Percentiles rank a stretch among this genome's conserved stretches.
These are phyloP conservation scores for Orthosia gothica DNA, from an alignment of 2,888 invertebrate genomes.

Conservation along the genomic window DNA sequence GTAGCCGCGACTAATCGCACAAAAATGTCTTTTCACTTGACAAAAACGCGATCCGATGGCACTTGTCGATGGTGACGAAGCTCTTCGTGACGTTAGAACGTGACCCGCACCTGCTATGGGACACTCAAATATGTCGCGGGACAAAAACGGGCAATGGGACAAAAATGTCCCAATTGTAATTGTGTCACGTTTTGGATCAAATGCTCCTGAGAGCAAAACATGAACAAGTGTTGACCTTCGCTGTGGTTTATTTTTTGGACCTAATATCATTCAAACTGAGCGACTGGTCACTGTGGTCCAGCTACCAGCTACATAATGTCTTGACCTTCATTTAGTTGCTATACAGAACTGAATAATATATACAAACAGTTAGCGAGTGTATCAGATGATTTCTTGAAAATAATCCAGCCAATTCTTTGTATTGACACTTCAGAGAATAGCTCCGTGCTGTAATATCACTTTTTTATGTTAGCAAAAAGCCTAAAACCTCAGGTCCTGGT, in stretches of 20 bases:
- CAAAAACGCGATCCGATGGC: conserved; percentile 71
- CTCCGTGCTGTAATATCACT: not conserved
- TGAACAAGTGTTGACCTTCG: conserved; percentile 50
- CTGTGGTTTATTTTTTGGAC: conserved; percentile 39
- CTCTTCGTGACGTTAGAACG: conserved; percentile 71
- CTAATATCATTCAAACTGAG: conserved; percentile 8
- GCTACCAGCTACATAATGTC: not conserved
- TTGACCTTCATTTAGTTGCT: conserved; percentile 2
- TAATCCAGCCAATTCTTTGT: not conserved
- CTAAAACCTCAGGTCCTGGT: conserved; percentile 53
- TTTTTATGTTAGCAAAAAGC: conserved; percentile 21
- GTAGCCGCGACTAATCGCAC: conserved; percentile 82
- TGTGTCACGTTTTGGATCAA: conserved; percentile 70
- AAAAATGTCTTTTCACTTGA: conserved; percentile 76
- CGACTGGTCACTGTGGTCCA: not conserved
- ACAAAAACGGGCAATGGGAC: conserved; percentile 67
- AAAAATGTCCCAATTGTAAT: conserved; percentile 65
- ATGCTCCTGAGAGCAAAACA: conserved; percentile 41
- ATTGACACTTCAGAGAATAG: conserved; percentile 4
- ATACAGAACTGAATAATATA: not conserved
- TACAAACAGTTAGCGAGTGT: not conserved
- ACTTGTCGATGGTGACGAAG: conserved; percentile 73
- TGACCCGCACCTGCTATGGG: conserved; percentile 79
- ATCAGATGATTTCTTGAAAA: not conserved
- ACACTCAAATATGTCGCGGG: conserved; percentile 74